phyloP scores from a whole-genome alignment of 1,140 invertebrate species.

The Schlechtendalia chinensis region DNA sequence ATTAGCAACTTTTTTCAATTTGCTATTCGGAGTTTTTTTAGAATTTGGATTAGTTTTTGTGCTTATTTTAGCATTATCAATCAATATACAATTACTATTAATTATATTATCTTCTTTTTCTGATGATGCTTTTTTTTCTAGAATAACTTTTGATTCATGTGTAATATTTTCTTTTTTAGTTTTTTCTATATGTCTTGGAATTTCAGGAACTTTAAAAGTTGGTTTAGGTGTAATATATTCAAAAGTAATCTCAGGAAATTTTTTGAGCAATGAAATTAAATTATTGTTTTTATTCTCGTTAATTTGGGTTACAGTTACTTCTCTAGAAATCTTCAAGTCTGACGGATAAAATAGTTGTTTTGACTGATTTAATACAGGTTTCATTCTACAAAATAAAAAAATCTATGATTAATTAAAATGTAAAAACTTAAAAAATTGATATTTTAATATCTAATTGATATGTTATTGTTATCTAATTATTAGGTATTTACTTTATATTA shows the following conservation, averaged over 20 bases:
- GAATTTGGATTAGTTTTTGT: neutral
- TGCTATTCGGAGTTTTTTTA: neutral
- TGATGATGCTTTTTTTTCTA: neutral
- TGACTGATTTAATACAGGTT: neutral
- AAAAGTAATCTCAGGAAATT: neutral
- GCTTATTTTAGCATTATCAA: neutral
- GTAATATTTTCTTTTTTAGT: neutral
- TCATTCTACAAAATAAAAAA: neutral
- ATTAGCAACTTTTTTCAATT: neutral
- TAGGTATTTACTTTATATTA: too few species aligned
- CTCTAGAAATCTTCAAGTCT: neutral
- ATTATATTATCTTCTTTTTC: neutral
- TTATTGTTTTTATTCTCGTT: neutral
- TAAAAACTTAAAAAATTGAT: too few species aligned
- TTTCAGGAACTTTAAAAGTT: neutral
- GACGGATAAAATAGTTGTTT: neutral
- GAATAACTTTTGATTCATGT: neutral
- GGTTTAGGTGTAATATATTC: neutral
- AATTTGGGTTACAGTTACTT: neutral
- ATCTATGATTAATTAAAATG: too few species aligned
- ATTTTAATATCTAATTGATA: too few species aligned
- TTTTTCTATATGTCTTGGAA: neutral
- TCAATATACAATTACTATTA: too few species aligned
- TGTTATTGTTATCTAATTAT: too few species aligned
- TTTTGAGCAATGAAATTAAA: neutral